Conservation (phyloP, 2,797 vertebrate genomes). For the Enteromius afrohamiltoni region DNA sequence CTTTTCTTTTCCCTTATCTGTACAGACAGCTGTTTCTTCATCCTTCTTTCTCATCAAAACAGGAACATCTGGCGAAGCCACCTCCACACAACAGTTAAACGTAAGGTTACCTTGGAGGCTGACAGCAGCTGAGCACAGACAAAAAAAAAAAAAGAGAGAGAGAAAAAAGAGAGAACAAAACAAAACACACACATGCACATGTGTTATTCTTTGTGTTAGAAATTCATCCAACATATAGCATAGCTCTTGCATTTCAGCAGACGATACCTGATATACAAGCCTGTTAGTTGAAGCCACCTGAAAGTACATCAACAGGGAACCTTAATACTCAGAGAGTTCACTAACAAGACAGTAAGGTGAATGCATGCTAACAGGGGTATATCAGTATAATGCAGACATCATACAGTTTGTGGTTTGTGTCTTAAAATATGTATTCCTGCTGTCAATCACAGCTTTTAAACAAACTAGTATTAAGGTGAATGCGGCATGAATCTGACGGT, state of each 20-base stretch:
- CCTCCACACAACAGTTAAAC: constrained; percentile 70
- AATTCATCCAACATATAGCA: background rate
- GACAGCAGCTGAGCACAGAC: constrained; percentile 74
- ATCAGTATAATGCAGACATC: background rate
- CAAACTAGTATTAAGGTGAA: background rate
- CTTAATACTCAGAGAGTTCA: constrained; percentile 12
- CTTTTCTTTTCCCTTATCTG: constrained; percentile 67
- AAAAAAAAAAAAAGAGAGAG: constrained; percentile 24
- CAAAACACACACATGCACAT: constrained; percentile 21
- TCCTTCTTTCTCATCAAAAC: constrained; percentile 73
- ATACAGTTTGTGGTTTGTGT: background rate
- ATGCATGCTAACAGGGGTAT: constrained; percentile 4
- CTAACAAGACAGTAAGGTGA: constrained; percentile 20
- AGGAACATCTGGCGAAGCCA: constrained; percentile 78
- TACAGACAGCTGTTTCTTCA: constrained; percentile 82
- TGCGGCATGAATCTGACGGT: background rate
- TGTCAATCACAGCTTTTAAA: background rate
- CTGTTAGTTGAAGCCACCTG: background rate
- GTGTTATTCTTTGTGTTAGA: constrained; percentile 28
- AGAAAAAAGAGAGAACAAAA: constrained; percentile 29
- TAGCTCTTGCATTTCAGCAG: constrained; percentile 2
- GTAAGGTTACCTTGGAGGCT: constrained; percentile 75
- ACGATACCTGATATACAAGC: background rate
- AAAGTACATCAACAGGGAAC: background rate
- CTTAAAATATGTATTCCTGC: background rate